Evolutionary conservation across 2,888 invertebrate genomes (phyloP), one percentile per base, ranked within the genome.

Genomic region (Unio delphinus): DNA sequence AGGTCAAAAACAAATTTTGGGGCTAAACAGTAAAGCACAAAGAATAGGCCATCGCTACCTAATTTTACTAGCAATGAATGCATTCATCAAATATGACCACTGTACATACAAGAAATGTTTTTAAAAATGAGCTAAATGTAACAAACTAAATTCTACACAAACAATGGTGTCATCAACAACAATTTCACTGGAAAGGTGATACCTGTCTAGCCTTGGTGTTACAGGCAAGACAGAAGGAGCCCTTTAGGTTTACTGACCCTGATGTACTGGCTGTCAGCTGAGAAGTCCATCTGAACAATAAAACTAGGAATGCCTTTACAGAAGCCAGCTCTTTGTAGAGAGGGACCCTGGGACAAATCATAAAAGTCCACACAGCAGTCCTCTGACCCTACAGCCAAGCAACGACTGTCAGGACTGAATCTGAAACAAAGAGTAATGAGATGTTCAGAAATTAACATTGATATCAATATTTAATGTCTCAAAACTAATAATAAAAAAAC

Each of bases 321-420:
- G 80, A 85, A 89, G 11, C 87, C 87, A 7, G 81, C 78, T 55
- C 89, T 80, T 54, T 80, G 79, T 54, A 90, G 81, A 30, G 80
- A 69, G 0, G 81, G 80, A 0, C 87, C 86, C 62, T 84, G 80
- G 45, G 75, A 82, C 59, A 88, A 68, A 72, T 89, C 88, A 73
- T 90, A 90, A 69, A 90, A 86, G 73, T 90, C 90, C 17, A 90
- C 87, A 79, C 80, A 87, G 65, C 81, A 84, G 65, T 90, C 89
- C 60, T 89, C 87, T 7, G 87, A 87, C 0, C 89, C 89, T 4
- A 89, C 89, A 30, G 89, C 89, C 56, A 90, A 75, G 67, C 79
- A 77, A 64, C 83, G 86, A 58, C 83, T 81, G 77, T 87, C 83
- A 4, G 89, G 89, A 72, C 89, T 89, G 77, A 90, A 90, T 72